Conservation (phyloP, 2,888 invertebrate species). For the Tiliacea aurago region DNA sequence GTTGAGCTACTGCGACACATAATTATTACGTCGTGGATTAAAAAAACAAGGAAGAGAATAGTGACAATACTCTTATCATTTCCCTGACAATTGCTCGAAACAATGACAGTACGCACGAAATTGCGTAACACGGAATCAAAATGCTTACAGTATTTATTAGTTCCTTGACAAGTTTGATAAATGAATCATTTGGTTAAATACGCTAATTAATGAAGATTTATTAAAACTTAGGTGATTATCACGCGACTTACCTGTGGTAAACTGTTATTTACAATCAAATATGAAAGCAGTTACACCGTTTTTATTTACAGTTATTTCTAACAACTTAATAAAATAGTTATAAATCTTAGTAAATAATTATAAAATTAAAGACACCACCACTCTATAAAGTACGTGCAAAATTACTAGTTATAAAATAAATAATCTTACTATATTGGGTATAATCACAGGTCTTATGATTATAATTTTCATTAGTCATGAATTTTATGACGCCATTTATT, state of each 20-base stretch:
- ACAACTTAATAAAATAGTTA: neutral
- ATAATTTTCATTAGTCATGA: neutral
- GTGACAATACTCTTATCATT: slow-evolving; percentile 21
- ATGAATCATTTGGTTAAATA: slow-evolving; percentile 10
- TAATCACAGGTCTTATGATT: slow-evolving; percentile 14
- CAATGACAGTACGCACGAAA: slow-evolving; percentile 36
- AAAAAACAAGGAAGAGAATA: slow-evolving; percentile 54
- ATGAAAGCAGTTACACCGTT: neutral
- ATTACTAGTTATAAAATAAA: slow-evolving; percentile 21
- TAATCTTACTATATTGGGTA: neutral
- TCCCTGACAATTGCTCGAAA: slow-evolving; percentile 39
- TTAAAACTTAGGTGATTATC: neutral
- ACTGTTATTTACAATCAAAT: neutral
- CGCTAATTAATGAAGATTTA: neutral
- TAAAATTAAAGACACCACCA: neutral
- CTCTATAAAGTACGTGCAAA: neutral
- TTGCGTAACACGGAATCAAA: slow-evolving; percentile 43
- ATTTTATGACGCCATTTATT: slow-evolving; percentile 14
- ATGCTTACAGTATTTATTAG: slow-evolving; percentile 40
- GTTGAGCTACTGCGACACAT: slow-evolving; percentile 33
- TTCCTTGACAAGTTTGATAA: slow-evolving; percentile 17
- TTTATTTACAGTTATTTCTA: neutral
- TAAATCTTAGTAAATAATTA: neutral
- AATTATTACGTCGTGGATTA: slow-evolving; percentile 28
- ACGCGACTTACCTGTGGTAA: neutral